Conservation (phyloP, 2,888 invertebrate genomes). For the Lithophane semibrunnea region DNA sequence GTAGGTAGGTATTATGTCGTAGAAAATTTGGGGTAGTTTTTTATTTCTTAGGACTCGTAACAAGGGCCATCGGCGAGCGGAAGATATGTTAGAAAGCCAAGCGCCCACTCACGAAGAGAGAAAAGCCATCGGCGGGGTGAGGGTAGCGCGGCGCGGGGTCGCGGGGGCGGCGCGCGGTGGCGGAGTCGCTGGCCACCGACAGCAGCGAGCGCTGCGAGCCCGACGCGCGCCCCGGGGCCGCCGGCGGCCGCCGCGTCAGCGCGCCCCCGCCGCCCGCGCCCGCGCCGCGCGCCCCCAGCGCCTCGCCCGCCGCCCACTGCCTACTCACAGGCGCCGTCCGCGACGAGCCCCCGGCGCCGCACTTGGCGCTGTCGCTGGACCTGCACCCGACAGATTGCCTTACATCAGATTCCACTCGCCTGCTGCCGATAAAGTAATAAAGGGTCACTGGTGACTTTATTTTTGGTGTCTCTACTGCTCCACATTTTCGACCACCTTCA, state of each 20-base stretch:
- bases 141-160: conserved; percentile 85
- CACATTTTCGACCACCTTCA: neutral
- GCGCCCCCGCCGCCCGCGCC: conserved; percentile 69
- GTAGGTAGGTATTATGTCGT: neutral
- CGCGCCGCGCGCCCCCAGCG: conserved; percentile 80
- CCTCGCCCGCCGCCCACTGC: conserved; percentile 88
- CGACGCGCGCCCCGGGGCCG: conserved; percentile 72
- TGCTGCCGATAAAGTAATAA: conserved; percentile 64
- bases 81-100: conserved; percentile 88
- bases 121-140: conserved; percentile 86
- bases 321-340: conserved; percentile 90
- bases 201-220: conserved; percentile 88
- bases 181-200: conserved; percentile 89
- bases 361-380: conserved; percentile 93
- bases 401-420: conserved; percentile 67
- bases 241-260: conserved; percentile 69
- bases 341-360: conserved; percentile 87
- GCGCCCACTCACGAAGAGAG: conserved; percentile 90
- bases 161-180: conserved; percentile 85
- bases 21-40: neutral
- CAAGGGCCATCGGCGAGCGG: conserved; percentile 73
- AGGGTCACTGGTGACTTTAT: conserved; percentile 26
- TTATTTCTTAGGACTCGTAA: neutral
- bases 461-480: neutral
- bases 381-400: conserved; percentile 79